Base-by-base conservation (phyloP, 2,797 vertebrate genomes). In the Etheostoma perlongum region DNA sequence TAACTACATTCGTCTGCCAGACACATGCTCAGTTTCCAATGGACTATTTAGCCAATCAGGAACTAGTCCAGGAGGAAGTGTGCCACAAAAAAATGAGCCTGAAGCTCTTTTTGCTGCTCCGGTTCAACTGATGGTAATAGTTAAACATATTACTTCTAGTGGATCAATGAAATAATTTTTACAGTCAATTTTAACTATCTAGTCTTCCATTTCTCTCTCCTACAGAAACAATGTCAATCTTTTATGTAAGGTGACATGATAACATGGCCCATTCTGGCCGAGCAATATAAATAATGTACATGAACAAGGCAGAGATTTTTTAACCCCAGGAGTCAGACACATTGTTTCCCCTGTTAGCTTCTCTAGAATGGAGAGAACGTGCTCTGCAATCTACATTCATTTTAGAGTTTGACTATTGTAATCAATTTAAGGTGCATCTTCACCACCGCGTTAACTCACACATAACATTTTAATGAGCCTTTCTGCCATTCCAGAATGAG, bases 211-310 rank as follows among this genome's bases (percentile, higher is more conserved):
- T 42, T 52, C 10, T 73, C 47, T 18, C 1, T 78, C 27, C 6
- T 64, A 60, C 25, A 15, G n/a, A 53, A 48, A 27, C 42, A 0
- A 10, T 6, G 6, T 76, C n/a, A 79, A 79, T 82, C 11, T 83
- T 76, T 85, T 1, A 79, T 62, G 69, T 5, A 49, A 57, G 67
- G 71, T 52, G 71, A 76, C 73, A 59, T 16, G 44, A 62, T 53
- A 23, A 74, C 75, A 63, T 2, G 19, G 57, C 53, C 25, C 18
- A 40, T 40, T 10, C 36, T 40, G 27, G 73, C 7, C 40, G 15
- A 57, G 70, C 46, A 5, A 51, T 1, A 67, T 77, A 19, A 83
- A 81, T 83, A 70, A 88, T 69, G 62, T 36, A 78, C 16, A 40
- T 40, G 3, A 64, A 55, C 42, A 30, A 15, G 44, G 54, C 60